Conservation (phyloP, 1,140 invertebrate genomes). For the Drosophila jambulina region DNA sequence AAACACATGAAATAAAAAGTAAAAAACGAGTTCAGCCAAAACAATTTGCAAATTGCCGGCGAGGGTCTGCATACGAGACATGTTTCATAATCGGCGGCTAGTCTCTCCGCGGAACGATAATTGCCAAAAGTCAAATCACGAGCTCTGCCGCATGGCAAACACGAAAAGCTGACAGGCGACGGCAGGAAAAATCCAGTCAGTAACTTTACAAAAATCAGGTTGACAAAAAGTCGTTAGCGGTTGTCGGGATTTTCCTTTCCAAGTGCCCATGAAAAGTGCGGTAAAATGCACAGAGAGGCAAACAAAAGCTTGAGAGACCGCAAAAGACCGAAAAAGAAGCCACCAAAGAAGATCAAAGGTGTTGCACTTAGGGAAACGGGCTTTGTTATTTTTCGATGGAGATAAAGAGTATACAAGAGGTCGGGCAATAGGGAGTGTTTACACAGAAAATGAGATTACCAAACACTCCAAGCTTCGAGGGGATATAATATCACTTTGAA, state of each 20-base stretch:
- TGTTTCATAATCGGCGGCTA: slow-evolving; percentile 42
- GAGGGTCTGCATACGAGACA: slow-evolving; percentile 33
- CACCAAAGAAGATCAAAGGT: slow-evolving; percentile 41
- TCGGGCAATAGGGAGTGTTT: slow-evolving; percentile 13
- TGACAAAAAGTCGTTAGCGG: slow-evolving; percentile 48
- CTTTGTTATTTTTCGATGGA: slow-evolving; percentile 11
- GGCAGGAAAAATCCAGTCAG: not conserved
- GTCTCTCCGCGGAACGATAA: slow-evolving; percentile 36
- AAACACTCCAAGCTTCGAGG: not conserved
- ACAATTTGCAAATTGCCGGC: slow-evolving; percentile 49
- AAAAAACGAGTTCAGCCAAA: slow-evolving; percentile 35
- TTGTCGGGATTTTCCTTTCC: slow-evolving; percentile 21
- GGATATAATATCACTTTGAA: not conserved
- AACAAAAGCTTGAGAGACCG: slow-evolving; percentile 19
- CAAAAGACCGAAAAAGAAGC: slow-evolving; percentile 10
- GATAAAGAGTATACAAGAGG: slow-evolving; percentile 6
- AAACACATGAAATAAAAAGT: slow-evolving; percentile 28
- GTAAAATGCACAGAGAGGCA: slow-evolving; percentile 3
- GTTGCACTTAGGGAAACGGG: slow-evolving; percentile 35
- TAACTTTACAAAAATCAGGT: slow-evolving; percentile 34
- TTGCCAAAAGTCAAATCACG: slow-evolving; percentile 56
- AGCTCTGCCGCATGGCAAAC: slow-evolving; percentile 13
- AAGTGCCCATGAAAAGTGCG: slow-evolving; percentile 34
- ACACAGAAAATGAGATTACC: slow-evolving; percentile 24
- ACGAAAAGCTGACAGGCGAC: slow-evolving; percentile 19